Evolutionary conservation across 2,113 vertebrate genomes (phyloP), one percentile per base, ranked within the genome.

Genomic region (Bungarus multicinctus): DNA sequence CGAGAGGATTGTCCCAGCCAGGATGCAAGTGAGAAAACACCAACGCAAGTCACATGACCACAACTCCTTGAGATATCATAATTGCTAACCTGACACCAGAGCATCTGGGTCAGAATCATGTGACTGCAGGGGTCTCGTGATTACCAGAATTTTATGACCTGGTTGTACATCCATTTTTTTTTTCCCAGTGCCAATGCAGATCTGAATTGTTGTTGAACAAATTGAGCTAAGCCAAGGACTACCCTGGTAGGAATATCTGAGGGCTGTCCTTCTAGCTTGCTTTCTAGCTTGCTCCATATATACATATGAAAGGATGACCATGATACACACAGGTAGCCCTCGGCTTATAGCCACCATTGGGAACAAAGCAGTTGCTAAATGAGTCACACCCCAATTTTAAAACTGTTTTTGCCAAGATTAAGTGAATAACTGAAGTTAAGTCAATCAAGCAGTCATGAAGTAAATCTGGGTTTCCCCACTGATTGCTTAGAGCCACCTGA

Each of bases 131-230:
- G 14, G 30, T 34, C 14, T 34, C 34, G n/a, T 7, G n/a, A 34
- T 20, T 1, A 18, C 69, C n/a, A 34, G 5, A 74, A 74, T 34
- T 34, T 20, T 14, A 34, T 34, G n/a, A n/a, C 18, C 16, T 18
- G 5, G 14, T 74, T 34, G 12, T 74, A 74, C n/a, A 34, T 34
- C 69, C 14, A 30, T 34, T 74, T 74, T 74, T 74, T 74, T 34
- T 18, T 0, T 0, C 1, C 57, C n/a, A 5, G 5, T n/a, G 14
- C n/a, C 4, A 2, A n/a, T 34, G 64, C n/a, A 74, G n/a, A 34
- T 39, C n/a, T 74, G n/a, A 20, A 74, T 5, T 18, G n/a, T 74
- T 74, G 69, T 16, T 74, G n/a, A 74, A 34, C 14, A 34, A 74
- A 34, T 20, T 34, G 14, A 74, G 2, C 2, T 74, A 39, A 74